Percentiles rank a stretch among this genome's conserved stretches.
Evolutionary conservation across 2,113 vertebrate species (phyloP).

Genomic region (Pseudorhombus dupliciocellatus): DNA sequence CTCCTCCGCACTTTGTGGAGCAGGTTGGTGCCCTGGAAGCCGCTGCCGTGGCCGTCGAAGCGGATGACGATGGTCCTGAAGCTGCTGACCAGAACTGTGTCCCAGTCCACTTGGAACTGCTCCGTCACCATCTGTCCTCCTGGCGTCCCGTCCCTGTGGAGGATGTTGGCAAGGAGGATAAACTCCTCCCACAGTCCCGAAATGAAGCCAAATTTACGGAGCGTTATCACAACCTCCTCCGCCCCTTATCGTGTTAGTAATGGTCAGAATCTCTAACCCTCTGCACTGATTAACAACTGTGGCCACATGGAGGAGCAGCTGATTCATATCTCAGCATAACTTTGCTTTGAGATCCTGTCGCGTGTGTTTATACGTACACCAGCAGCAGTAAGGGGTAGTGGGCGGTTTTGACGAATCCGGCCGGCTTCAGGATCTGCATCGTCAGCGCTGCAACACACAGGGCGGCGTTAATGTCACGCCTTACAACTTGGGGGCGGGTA

Average conservation of each 20-base stretch:
- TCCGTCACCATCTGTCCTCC: constrained; percentile 93
- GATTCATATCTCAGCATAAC: background rate
- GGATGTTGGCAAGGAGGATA: background rate
- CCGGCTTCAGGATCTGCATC: constrained; percentile 93
- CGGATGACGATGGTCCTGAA: constrained; percentile 88
- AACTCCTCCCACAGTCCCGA: background rate
- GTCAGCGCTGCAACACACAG: constrained; percentile 82
- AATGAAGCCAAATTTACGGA: background rate
- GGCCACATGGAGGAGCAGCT: too few relatives aligned
- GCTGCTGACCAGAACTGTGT: constrained; percentile 91
- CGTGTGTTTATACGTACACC: constrained; percentile 85
- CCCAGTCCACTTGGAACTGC: constrained; percentile 91
- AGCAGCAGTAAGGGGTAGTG: constrained; percentile 94
- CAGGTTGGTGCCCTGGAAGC: constrained; percentile 94
- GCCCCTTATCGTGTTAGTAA: too few relatives aligned
- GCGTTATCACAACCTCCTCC: too few relatives aligned
- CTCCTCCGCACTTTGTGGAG: constrained; percentile 88
- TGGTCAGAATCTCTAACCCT: too few relatives aligned
- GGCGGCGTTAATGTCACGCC: background rate
- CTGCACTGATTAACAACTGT: too few relatives aligned
- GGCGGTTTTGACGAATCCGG: constrained; percentile 83
- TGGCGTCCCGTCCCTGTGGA: constrained; percentile 87
- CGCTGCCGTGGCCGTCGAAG: constrained; percentile 93
- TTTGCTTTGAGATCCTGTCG: background rate
- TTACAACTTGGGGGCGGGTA: background rate